Percentiles rank a stretch among this genome's conserved stretches.
These are phyloP conservation scores for Listronotus oregonensis DNA, from an alignment of 1,140 invertebrate genomes.

Conservation along the genomic window DNA sequence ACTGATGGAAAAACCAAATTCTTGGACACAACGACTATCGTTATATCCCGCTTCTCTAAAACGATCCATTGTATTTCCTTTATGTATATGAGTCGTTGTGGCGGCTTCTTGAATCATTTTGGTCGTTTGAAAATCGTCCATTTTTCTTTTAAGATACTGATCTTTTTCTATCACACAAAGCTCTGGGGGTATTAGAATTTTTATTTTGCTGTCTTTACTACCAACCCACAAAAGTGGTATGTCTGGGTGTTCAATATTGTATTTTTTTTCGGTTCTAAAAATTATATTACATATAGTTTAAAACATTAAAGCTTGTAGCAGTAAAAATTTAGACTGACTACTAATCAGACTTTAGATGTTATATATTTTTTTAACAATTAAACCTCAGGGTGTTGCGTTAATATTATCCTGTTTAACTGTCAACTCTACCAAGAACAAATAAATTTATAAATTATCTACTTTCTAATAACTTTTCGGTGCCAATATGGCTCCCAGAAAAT, in stretches of 20 bases:
- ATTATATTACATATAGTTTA: too few species aligned
- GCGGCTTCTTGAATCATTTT: slow-evolving; percentile 69
- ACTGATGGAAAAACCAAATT: slow-evolving; percentile 64
- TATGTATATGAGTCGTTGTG: slow-evolving; percentile 62
- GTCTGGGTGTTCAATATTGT: slow-evolving; percentile 60
- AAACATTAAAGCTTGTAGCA: too few species aligned
- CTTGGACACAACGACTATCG: slow-evolving; percentile 56
- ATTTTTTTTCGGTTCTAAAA: slow-evolving; percentile 50
- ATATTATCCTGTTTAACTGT: too few species aligned
- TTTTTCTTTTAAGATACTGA: slow-evolving; percentile 61
- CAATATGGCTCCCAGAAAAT: too few species aligned
- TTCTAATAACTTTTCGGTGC: too few species aligned
- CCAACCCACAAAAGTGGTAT: slow-evolving; percentile 68
- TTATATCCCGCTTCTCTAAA: slow-evolving; percentile 60
- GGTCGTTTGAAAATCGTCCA: slow-evolving; percentile 63
- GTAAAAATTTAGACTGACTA: too few species aligned
- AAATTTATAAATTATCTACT: too few species aligned
- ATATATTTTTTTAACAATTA: too few species aligned
- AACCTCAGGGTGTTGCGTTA: too few species aligned
- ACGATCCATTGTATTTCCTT: slow-evolving; percentile 65
- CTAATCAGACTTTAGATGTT: too few species aligned
- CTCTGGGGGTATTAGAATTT: slow-evolving; percentile 64
- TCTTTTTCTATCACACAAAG: slow-evolving; percentile 64
- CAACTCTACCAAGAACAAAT: too few species aligned
- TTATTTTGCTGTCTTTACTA: slow-evolving; percentile 50